phyloP scores from a whole-genome alignment of 2,113 vertebrate genomes.

The Podarcis muralis region DNA sequence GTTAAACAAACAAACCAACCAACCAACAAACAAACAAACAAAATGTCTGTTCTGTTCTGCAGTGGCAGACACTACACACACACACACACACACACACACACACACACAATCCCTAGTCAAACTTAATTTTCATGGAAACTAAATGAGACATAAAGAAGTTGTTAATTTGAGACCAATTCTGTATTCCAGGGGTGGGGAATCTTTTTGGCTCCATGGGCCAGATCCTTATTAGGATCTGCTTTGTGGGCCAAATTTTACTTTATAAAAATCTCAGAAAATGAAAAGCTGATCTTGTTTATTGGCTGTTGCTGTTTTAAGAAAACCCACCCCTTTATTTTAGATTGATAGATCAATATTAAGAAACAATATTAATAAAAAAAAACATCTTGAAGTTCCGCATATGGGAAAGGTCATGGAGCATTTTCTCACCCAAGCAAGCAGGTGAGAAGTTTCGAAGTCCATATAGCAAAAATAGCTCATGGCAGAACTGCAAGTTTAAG shows the following conservation, averaged over 20 bases:
- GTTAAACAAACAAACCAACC: no score
- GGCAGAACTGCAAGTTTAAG: constrained; percentile 31
- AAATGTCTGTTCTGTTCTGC: no score
- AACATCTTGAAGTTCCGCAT: accelerated
- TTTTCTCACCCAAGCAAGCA: background rate
- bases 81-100: no score
- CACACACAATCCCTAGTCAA: no score
- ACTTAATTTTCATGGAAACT: no score
- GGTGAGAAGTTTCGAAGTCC: background rate
- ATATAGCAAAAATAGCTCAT: constrained; percentile 18
- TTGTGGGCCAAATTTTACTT: background rate
- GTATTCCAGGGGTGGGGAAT: no score
- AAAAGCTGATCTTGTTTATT: background rate
- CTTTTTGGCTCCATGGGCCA: no score
- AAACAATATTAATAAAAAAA: background rate
- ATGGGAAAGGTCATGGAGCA: background rate
- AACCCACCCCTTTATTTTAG: background rate
- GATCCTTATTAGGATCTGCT: no score
- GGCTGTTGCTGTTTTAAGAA: background rate
- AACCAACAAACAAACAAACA: no score
- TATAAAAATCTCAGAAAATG: background rate
- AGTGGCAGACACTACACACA: no score
- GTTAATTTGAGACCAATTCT: no score
- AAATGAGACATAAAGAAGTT: no score
- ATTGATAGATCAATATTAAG: background rate